phyloP scores from a whole-genome alignment of 2,888 invertebrate genomes.

The Idaea straminata region DNA sequence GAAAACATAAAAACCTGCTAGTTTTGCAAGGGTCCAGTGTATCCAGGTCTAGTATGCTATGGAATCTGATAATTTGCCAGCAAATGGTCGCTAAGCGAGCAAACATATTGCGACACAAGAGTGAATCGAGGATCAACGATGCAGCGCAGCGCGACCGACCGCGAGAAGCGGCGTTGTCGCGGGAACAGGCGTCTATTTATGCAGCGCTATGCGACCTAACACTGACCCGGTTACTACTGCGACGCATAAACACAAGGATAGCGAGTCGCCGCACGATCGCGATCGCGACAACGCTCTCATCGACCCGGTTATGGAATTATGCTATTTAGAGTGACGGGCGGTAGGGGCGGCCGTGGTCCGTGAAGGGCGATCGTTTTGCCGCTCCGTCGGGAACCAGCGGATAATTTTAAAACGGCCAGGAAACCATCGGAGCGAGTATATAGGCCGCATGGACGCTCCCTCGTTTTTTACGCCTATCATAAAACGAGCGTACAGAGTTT shows the following conservation, averaged over 20 bases:
- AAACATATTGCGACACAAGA: conserved; percentile 65
- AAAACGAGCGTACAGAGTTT: conserved; percentile 58
- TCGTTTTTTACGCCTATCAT: conserved; percentile 65
- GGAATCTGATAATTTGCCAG: conserved; percentile 65
- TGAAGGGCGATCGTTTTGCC: conserved; percentile 71
- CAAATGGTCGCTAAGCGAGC: conserved; percentile 48
- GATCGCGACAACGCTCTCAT: conserved; percentile 30
- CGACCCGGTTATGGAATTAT: conserved; percentile 47
- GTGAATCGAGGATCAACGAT: conserved; percentile 5
- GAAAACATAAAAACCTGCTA: conserved; percentile 30
- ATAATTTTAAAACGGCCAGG: conserved; percentile 74
- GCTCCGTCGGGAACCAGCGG: conserved; percentile 65
- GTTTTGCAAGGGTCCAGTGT: conserved; percentile 53
- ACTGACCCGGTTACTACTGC: conserved; percentile 74
- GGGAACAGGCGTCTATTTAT: conserved; percentile 63
- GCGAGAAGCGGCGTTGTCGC: conserved; percentile 37
- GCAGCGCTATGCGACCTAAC: conserved; percentile 76
- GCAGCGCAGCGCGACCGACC: conserved; percentile 41
- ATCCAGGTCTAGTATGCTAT: conserved; percentile 28
- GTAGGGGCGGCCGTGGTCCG: conserved; percentile 62
- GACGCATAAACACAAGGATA: conserved; percentile 70
- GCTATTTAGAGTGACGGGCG: conserved; percentile 51
- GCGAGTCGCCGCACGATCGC: conserved; percentile 38
- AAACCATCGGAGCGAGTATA: conserved; percentile 71
- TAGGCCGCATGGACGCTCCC: conserved; percentile 68